Conservation (phyloP, 2,888 invertebrate species). For the Plagiodera versicolora region DNA sequence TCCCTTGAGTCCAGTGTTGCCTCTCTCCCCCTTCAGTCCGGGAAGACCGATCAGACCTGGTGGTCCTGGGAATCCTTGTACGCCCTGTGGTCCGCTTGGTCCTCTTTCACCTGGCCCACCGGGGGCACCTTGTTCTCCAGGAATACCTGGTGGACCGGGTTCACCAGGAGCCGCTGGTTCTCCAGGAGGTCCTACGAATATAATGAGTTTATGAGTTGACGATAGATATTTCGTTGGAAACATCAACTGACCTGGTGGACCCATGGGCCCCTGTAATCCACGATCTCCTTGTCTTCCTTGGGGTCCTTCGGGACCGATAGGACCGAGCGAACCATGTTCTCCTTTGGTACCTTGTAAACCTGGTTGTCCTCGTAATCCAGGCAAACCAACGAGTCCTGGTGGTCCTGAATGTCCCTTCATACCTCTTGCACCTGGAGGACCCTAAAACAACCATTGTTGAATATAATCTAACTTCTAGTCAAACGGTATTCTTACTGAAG, state of each 20-base stretch:
- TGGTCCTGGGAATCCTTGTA: constrained; percentile 70
- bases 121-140: constrained; percentile 73
- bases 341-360: constrained; percentile 76
- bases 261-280: constrained; percentile 75
- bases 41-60: constrained; percentile 69
- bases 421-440: constrained; percentile 67
- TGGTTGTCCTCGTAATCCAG: constrained; percentile 67
- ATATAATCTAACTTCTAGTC: too few species aligned
- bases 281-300: constrained; percentile 70
- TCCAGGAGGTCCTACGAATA: constrained; percentile 67
- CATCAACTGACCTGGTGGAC: constrained; percentile 55
- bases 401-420: constrained; percentile 73
- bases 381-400: constrained; percentile 71
- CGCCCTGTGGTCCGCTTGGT: constrained; percentile 69
- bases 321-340: constrained; percentile 70
- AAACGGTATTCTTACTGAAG: constrained; percentile 59
- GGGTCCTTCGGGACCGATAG: constrained; percentile 75
- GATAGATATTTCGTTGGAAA: neutral
- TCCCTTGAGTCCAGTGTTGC: constrained; percentile 70
- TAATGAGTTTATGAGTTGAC: too few species aligned
- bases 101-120: constrained; percentile 78
- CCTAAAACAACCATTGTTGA: constrained; percentile 53
- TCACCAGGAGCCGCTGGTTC: constrained; percentile 82
- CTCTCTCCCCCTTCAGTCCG: constrained; percentile 75
- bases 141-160: constrained; percentile 69